A percentile compares a stretch with the other conserved stretches of the same genome.
Evolutionary conservation across 2,888 invertebrate genomes (phyloP).

Genomic region (Chloroclysta siterata): DNA sequence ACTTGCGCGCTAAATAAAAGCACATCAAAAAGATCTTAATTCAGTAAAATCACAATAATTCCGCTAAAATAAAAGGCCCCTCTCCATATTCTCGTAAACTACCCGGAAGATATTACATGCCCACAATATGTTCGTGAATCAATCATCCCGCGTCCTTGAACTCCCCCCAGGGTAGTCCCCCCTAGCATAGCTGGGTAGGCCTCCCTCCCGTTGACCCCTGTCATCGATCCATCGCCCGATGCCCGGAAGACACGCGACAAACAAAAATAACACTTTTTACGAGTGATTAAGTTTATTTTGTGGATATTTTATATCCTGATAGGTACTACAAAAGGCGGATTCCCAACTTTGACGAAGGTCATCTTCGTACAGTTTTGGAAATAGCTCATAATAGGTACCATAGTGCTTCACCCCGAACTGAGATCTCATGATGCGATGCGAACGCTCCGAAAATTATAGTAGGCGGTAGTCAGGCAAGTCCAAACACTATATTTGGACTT

Average conservation of each 20-base stretch:
- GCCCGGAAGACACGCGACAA: constrained; percentile 43
- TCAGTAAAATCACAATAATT: no score
- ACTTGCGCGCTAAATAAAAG: no score
- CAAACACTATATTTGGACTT: no score
- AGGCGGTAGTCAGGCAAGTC: no score
- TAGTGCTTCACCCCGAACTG: no score
- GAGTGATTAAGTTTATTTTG: constrained; percentile 13
- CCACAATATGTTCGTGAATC: constrained; percentile 38
- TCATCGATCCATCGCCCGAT: constrained; percentile 40
- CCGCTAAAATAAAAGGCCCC: constrained; percentile 11
- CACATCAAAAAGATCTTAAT: no score
- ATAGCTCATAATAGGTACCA: background rate
- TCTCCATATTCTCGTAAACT: constrained; percentile 23
- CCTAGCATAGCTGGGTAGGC: background rate
- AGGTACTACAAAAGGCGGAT: background rate
- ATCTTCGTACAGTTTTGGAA: background rate
- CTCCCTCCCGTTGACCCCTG: constrained; percentile 21
- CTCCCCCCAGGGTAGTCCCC: constrained; percentile 25
- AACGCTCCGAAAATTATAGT: no score
- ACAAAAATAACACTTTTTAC: constrained; percentile 38
- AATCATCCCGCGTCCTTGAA: constrained; percentile 42
- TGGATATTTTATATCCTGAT: background rate
- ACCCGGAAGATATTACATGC: constrained; percentile 38
- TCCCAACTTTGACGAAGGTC: background rate
- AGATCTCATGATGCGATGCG: no score